These are phyloP conservation scores for Lysandra coridon DNA, from an alignment of 2,888 invertebrate genomes.

Conservation along the genomic window DNA sequence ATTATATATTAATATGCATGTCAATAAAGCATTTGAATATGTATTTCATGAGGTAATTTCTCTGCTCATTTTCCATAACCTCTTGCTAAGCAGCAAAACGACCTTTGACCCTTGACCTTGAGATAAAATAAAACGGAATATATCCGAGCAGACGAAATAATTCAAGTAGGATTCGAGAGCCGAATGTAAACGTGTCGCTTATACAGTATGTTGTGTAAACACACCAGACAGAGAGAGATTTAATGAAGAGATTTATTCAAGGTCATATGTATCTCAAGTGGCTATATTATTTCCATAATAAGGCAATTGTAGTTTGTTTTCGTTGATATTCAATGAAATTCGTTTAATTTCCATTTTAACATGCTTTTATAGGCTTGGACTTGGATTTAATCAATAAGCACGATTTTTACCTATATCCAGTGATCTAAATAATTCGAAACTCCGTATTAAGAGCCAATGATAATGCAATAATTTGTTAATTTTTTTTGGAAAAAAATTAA, in stretches of 20 bases:
- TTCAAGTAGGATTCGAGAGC: constrained; percentile 10
- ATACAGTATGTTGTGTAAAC: not conserved
- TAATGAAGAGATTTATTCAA: not conserved
- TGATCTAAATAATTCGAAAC: too few relatives aligned
- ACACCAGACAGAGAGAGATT: not conserved
- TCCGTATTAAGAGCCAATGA: too few relatives aligned
- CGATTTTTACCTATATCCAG: too few relatives aligned
- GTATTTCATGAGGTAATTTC: not conserved
- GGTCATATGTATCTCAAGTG: not conserved
- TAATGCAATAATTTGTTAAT: too few relatives aligned
- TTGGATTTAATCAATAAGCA: too few relatives aligned
- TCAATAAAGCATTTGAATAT: not conserved
- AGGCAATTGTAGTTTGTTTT: not conserved
- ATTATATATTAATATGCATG: not conserved
- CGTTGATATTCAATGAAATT: not conserved
- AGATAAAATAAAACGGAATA: not conserved
- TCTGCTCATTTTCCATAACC: not conserved
- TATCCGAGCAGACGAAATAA: constrained; percentile 1
- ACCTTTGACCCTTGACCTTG: not conserved
- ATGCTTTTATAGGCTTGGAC: too few relatives aligned
- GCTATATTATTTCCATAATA: not conserved
- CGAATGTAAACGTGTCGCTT: not conserved
- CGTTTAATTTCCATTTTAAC: not conserved
- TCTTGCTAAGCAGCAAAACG: not conserved
- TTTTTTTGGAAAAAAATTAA: too few relatives aligned